Percentiles rank a stretch among this genome's conserved stretches.
phyloP scores from a whole-genome alignment of 2,113 vertebrate genomes.

The Cinclus mexicanus region DNA sequence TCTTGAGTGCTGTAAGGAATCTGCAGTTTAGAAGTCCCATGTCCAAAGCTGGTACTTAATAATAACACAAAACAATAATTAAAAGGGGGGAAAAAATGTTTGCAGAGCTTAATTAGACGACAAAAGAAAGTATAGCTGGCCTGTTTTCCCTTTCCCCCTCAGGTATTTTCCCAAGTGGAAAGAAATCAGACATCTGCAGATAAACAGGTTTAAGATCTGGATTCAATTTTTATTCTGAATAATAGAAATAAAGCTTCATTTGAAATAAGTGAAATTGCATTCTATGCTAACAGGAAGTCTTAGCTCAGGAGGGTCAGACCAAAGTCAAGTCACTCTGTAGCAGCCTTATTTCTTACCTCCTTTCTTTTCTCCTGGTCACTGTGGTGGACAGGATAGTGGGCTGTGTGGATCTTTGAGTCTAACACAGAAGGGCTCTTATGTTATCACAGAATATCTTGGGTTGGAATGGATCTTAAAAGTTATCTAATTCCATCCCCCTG shows the following conservation, averaged over 20 bases:
- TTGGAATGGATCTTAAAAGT: neutral
- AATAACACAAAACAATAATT: slow-evolving; percentile 65
- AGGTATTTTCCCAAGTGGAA: neutral
- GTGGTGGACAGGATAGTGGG: neutral
- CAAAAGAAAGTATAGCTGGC: slow-evolving; percentile 44
- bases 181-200: neutral
- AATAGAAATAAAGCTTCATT: neutral
- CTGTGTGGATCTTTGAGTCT: neutral
- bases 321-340: neutral
- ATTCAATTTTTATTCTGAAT: neutral
- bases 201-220: neutral
- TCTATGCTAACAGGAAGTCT: neutral
- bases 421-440: neutral
- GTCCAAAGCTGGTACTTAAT: slow-evolving; percentile 35
- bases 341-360: neutral
- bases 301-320: neutral
- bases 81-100: neutral
- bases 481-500: neutral
- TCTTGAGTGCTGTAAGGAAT: slow-evolving; percentile 37
- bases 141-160: neutral
- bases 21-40: slow-evolving; percentile 43
- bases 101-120: slow-evolving; percentile 70
- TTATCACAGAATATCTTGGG: neutral
- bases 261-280: neutral
- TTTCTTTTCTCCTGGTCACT: neutral